A percentile compares a stretch with the other conserved stretches of the same genome.
Conservation (phyloP, 2,888 invertebrate species). For the Hoplodrina ambigua region DNA sequence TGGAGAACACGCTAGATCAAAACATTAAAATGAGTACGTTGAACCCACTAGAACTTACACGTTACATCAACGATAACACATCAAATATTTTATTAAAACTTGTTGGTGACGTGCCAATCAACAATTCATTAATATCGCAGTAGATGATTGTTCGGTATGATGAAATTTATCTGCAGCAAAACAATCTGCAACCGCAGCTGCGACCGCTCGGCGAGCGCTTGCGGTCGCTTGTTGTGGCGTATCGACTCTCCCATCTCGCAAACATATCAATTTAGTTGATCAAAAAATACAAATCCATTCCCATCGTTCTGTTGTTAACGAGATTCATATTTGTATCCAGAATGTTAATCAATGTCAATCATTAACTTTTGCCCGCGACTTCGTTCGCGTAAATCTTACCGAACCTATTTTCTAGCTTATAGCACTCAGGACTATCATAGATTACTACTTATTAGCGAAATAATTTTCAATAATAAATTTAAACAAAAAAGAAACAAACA, state of each 20-base stretch:
- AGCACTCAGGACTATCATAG: too few relatives aligned
- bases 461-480: too few relatives aligned
- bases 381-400: too few relatives aligned
- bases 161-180: constrained; percentile 66
- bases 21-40: constrained; percentile 39
- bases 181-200: constrained; percentile 70
- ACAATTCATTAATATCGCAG: constrained; percentile 57
- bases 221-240: constrained; percentile 51
- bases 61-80: background rate
- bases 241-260: constrained; percentile 59
- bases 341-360: too few relatives aligned
- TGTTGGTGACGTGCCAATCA: constrained; percentile 28
- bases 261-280: constrained; percentile 43
- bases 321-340: constrained; percentile 9
- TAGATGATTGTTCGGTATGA: constrained; percentile 61
- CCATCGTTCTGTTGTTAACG: constrained; percentile 4
- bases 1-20: constrained; percentile 22
- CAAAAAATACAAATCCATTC: constrained; percentile 47
- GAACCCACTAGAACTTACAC: constrained; percentile 7
- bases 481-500: too few relatives aligned
- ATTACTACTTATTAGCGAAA: too few relatives aligned
- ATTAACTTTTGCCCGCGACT: too few relatives aligned
- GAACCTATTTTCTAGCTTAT: too few relatives aligned
- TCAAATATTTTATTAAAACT: constrained; percentile 24
- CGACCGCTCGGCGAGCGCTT: constrained; percentile 56